Percentiles rank a stretch among this genome's conserved stretches.
phyloP scores from a whole-genome alignment of 2,797 vertebrate genomes.

The Pipistrellus nathusii region DNA sequence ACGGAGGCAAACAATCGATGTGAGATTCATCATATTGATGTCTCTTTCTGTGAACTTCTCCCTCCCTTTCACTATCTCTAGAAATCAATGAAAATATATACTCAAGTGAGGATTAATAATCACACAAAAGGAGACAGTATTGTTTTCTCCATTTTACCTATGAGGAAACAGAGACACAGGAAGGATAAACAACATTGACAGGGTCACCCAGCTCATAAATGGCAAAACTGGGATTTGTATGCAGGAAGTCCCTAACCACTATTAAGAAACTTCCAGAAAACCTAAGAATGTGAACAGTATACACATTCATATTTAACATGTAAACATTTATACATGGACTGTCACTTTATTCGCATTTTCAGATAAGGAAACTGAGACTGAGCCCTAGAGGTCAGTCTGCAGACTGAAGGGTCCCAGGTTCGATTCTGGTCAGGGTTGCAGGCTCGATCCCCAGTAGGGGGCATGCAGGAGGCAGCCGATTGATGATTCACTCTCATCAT shows the following conservation, averaged over 20 bases:
- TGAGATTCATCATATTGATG: no score
- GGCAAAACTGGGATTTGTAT: conserved; percentile 26
- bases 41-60: no score
- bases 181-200: not conserved
- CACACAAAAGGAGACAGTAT: no score
- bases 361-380: conserved; percentile 42
- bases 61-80: no score
- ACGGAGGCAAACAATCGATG: no score
- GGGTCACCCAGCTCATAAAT: not conserved
- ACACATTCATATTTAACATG: not conserved
- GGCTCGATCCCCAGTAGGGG: no score
- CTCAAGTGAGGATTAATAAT: no score
- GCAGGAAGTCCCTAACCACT: not conserved
- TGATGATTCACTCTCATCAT: no score
- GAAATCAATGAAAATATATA: no score
- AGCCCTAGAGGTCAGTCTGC: not conserved
- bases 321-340: conserved; percentile 22
- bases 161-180: not conserved
- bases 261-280: conserved; percentile 28
- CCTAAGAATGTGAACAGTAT: conserved; percentile 13
- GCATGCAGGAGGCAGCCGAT: no score
- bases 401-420: no score
- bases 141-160: not conserved
- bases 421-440: no score
- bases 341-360: conserved; percentile 36